phyloP scores from a whole-genome alignment of 2,113 vertebrate species.

The Thryonomys swinderianus region DNA sequence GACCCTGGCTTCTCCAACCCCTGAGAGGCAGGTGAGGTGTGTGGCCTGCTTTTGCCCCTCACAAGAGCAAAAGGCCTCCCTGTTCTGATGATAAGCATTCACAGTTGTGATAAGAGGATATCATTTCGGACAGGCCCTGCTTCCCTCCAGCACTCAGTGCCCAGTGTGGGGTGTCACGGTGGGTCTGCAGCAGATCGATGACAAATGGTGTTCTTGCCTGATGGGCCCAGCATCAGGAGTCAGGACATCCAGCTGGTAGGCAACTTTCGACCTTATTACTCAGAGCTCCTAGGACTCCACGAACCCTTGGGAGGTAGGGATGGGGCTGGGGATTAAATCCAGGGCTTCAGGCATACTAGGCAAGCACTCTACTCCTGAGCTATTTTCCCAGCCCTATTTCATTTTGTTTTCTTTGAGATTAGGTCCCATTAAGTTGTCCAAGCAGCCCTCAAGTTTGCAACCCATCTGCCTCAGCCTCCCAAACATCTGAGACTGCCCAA shows the following conservation, averaged over 20 bases:
- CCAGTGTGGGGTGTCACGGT: neutral
- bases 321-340: neutral
- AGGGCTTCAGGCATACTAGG: neutral
- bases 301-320: neutral
- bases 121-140: neutral
- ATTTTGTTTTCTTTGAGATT: neutral
- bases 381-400: neutral
- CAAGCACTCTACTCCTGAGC: neutral
- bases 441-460: neutral
- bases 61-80: neutral
- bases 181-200: neutral
- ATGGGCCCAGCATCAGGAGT: neutral
- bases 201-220: neutral
- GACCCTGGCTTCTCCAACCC: neutral
- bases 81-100: neutral
- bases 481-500: neutral
- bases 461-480: neutral
- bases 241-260: too few species aligned
- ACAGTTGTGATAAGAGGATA: neutral
- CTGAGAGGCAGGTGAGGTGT: neutral
- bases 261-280: neutral
- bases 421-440: neutral
- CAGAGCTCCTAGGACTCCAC: neutral
- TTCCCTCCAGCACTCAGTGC: neutral
- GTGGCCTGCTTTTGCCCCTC: neutral